Evolutionary conservation across 2,113 vertebrate genomes (phyloP).

Genomic region (Burhinus oedicnemus): DNA sequence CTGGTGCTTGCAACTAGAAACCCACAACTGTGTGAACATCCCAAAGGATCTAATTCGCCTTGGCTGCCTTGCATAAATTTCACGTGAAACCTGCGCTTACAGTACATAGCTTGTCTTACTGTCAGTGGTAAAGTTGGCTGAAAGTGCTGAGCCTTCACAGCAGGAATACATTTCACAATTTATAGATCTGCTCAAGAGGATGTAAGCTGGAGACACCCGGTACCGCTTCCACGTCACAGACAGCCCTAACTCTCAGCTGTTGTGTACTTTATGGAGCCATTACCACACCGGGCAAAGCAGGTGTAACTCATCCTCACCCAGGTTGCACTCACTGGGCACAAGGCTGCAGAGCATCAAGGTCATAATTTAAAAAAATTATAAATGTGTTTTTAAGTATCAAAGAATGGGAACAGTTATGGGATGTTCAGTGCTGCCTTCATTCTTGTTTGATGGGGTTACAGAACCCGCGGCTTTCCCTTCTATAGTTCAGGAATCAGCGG

Average conservation of each 20-base stretch:
- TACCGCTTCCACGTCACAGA: neutral
- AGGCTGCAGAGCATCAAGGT: neutral
- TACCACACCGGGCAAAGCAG: neutral
- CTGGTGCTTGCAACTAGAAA: neutral
- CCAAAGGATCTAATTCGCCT: neutral
- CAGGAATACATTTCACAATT: neutral
- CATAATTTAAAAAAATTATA: neutral
- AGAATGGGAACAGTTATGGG: neutral
- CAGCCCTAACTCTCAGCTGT: neutral
- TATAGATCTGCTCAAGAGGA: neutral
- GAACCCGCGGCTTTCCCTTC: neutral
- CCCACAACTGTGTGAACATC: neutral
- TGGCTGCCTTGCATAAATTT: neutral
- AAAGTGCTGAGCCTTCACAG: neutral
- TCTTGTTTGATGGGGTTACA: neutral
- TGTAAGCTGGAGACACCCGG: neutral
- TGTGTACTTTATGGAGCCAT: neutral
- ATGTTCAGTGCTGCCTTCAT: neutral
- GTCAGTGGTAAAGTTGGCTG: neutral
- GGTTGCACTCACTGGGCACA: neutral
- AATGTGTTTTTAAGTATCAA: neutral
- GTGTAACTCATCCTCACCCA: neutral
- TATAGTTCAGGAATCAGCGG: neutral
- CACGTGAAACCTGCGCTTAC: neutral
- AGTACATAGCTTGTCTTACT: neutral